Base-by-base conservation (phyloP, 2,797 vertebrate genomes). In the Poeciliopsis paucimaculata region DNA sequence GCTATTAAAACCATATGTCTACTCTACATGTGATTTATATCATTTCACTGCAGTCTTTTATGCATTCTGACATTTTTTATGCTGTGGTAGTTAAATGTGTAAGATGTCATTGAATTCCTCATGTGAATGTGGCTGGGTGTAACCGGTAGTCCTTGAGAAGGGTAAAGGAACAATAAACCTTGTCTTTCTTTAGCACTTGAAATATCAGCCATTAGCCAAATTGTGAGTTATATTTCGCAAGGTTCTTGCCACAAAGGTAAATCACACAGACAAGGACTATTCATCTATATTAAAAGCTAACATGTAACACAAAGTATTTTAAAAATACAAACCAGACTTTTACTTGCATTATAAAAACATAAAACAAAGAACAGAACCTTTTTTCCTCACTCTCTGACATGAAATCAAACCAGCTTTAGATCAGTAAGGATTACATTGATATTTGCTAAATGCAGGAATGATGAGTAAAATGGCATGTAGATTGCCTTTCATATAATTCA, bases 141-240 rank as follows among this genome's bases (percentile, higher is more conserved):
- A 70, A 77, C n/a, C 78, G 46, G 28, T 77, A 88, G 90, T 88
- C 90, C 91, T 93, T 93, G 82, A 89, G 87, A 90, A 92, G 88
- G 85, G 78, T 86, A 91, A 70, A 84, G 13, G 13, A 64, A 68
- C 85, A 66, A 90, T 90, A 88, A 89, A 88, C 76, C 78, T 74
- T 70, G 68, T 64, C 82, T 87, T 82, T 82, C 47, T 81, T 75
- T 39, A 78, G 77, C 43, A 77, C 73, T 76, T 34, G 57, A 82
- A 81, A 78, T 76, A 73, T 88, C 77, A 62, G 77, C 84, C 84
- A 90, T 91, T 83, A 87, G 76, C 77, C 2, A 1, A 86, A 89
- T 79, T 88, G 84, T 26, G 77, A 87, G 77, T 84, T 90, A 84
- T 88, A 84, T 80, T 82, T 90, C 81, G 87, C 81, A 72, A 88